Evolutionary conservation across 2,797 vertebrate species (phyloP).

Genomic region (Fundulus diaphanus): DNA sequence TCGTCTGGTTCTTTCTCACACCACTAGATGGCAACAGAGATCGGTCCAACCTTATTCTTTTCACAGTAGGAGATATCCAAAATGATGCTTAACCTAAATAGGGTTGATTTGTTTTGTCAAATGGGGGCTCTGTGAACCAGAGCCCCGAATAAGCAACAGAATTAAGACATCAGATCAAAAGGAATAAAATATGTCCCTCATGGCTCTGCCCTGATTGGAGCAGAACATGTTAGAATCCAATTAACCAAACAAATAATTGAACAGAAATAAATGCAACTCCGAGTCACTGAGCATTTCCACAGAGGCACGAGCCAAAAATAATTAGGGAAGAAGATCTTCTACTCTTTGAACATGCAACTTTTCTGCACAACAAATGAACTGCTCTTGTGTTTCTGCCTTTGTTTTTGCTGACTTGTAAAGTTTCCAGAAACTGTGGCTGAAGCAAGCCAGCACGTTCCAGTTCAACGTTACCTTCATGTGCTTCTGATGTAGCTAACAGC

Average conservation of each 20-base stretch:
- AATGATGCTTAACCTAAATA: slow-evolving; percentile 81
- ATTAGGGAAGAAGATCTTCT: slow-evolving; percentile 68
- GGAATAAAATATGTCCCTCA: slow-evolving; percentile 80
- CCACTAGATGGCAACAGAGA: slow-evolving; percentile 71
- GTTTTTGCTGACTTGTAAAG: slow-evolving; percentile 64
- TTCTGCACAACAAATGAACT: slow-evolving; percentile 70
- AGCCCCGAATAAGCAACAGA: slow-evolving; percentile 71
- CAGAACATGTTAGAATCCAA: slow-evolving; percentile 75
- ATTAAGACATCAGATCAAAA: slow-evolving; percentile 82
- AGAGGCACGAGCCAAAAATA: slow-evolving; percentile 69
- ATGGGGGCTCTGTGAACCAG: slow-evolving; percentile 71
- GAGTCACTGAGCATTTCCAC: slow-evolving; percentile 66
- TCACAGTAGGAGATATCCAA: slow-evolving; percentile 72
- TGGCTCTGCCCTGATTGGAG: slow-evolving; percentile 76
- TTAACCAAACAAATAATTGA: slow-evolving; percentile 84
- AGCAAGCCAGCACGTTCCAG: slow-evolving; percentile 34
- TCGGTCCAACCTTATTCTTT: slow-evolving; percentile 58
- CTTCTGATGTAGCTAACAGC: slow-evolving; percentile 32
- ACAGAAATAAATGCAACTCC: slow-evolving; percentile 80
- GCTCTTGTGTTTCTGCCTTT: slow-evolving; percentile 67
- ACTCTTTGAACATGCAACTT: slow-evolving; percentile 76
- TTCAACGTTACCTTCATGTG: slow-evolving; percentile 30
- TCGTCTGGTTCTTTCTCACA: slow-evolving; percentile 1
- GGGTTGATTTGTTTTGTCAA: slow-evolving; percentile 81
- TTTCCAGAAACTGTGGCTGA: slow-evolving; percentile 54